These are phyloP conservation scores for Parazoanthus atlanticus DNA, from an alignment of 92 coral and sea anemone genomes.

Conservation along the genomic window DNA sequence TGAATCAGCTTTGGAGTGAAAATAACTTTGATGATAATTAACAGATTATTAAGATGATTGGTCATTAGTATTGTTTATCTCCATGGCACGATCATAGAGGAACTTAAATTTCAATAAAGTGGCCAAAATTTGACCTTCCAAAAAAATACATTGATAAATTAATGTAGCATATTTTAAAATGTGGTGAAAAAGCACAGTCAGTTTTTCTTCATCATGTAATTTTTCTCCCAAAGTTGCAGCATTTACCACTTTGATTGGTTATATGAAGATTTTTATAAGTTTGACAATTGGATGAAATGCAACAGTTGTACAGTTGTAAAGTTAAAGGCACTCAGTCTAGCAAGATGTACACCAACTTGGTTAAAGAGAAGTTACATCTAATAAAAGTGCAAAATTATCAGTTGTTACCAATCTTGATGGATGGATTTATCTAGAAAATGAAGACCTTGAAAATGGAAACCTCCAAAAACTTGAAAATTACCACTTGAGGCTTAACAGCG, in stretches of 20 bases:
- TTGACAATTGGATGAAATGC: constrained; percentile 30
- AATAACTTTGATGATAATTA: not conserved
- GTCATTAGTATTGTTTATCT: not conserved
- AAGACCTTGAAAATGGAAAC: no score
- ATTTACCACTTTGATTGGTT: not conserved
- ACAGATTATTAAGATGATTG: not conserved
- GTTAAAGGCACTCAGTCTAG: not conserved
- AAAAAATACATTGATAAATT: not conserved
- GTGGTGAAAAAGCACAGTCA: not conserved
- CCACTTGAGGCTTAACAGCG: no score
- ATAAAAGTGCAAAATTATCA: constrained; percentile 20
- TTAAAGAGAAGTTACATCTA: constrained; percentile 2
- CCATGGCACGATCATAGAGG: not conserved
- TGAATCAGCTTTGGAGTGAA: constrained; percentile 17
- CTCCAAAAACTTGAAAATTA: no score
- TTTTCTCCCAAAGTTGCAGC: not conserved
- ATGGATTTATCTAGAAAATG: no score
- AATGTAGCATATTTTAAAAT: not conserved
- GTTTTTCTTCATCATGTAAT: not conserved
- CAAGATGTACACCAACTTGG: constrained; percentile 18
- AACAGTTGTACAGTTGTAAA: constrained; percentile 16
- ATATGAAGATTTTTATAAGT: not conserved
- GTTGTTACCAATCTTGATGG: not conserved
- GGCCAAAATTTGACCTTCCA: not conserved
- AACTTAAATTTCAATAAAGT: not conserved